phyloP scores from a whole-genome alignment of 2,113 vertebrate species.

The Todiramphus chloris region DNA sequence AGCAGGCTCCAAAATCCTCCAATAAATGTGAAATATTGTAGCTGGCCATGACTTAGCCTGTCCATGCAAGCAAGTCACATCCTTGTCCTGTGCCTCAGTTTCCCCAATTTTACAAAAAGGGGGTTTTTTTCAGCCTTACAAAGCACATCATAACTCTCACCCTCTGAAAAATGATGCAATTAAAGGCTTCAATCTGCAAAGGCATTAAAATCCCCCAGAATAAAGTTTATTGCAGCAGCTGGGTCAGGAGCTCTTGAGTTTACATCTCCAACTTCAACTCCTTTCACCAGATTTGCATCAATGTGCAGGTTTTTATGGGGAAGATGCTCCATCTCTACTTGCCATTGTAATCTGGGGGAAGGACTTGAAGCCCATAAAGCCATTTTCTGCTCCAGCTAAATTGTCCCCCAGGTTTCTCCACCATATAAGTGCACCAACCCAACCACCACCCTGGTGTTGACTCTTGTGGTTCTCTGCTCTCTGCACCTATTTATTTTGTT shows the following conservation, averaged over 20 bases:
- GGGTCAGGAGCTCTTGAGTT: neutral
- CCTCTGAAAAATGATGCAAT: neutral
- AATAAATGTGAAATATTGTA: neutral
- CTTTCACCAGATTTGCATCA: rapidly evolving
- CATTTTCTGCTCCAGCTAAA: neutral
- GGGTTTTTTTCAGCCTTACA: rapidly evolving
- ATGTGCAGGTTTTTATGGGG: rapidly evolving
- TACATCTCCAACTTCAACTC: neutral
- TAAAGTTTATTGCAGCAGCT: neutral
- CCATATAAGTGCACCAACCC: neutral
- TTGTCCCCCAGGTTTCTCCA: neutral
- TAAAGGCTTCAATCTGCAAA: neutral
- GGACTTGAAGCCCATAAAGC: neutral
- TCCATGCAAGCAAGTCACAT: rapidly evolving
- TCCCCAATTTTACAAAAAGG: neutral
- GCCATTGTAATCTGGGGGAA: neutral
- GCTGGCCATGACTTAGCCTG: neutral
- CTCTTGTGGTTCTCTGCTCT: neutral
- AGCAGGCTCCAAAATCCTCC: neutral
- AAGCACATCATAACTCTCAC: rapidly evolving
- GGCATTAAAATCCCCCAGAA: neutral
- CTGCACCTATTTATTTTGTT: neutral
- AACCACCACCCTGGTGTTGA: neutral
- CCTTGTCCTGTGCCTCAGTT: neutral
- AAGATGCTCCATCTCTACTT: neutral